Percentiles rank a stretch among this genome's conserved stretches.
Conservation (phyloP, 1,140 invertebrate genomes). For the Lepidotrigona ventralis region DNA sequence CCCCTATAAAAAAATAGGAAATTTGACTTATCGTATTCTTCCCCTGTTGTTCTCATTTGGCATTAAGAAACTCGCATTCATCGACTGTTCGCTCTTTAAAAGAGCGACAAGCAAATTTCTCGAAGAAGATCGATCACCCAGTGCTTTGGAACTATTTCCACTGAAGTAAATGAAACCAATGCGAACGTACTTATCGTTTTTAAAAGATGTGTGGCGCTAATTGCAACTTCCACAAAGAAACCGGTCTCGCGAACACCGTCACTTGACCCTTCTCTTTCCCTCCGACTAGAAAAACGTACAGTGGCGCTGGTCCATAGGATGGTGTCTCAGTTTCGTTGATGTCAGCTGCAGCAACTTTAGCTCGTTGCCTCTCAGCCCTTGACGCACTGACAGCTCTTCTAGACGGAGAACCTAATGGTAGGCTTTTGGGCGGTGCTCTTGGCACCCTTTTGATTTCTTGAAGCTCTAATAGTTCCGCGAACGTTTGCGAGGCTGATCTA, state of each 20-base stretch:
- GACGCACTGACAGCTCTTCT: slow-evolving; percentile 78
- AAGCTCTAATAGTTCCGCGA: slow-evolving; percentile 75
- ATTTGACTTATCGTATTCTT: background rate
- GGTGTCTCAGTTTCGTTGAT: slow-evolving; percentile 69
- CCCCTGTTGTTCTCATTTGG: background rate
- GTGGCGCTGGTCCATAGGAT: slow-evolving; percentile 77
- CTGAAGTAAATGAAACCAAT: background rate
- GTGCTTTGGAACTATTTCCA: background rate
- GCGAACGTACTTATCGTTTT: slow-evolving; percentile 24
- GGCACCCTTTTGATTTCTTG: slow-evolving; percentile 74
- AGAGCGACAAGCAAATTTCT: background rate
- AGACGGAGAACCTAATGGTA: slow-evolving; percentile 76
- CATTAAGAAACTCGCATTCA: background rate
- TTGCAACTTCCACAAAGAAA: slow-evolving; percentile 85
- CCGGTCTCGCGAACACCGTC: slow-evolving; percentile 84
- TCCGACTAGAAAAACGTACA: slow-evolving; percentile 84
- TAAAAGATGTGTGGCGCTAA: slow-evolving; percentile 80
- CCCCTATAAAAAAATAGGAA: background rate
- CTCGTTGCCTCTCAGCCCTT: slow-evolving; percentile 76
- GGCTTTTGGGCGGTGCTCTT: slow-evolving; percentile 75
- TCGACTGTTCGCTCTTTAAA: background rate
- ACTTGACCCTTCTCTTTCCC: slow-evolving; percentile 86
- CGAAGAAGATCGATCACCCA: background rate
- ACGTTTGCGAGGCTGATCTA: slow-evolving; percentile 77
- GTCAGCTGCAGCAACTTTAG: slow-evolving; percentile 73